Conservation (phyloP, 2,797 vertebrate genomes). For the Clangula hyemalis region DNA sequence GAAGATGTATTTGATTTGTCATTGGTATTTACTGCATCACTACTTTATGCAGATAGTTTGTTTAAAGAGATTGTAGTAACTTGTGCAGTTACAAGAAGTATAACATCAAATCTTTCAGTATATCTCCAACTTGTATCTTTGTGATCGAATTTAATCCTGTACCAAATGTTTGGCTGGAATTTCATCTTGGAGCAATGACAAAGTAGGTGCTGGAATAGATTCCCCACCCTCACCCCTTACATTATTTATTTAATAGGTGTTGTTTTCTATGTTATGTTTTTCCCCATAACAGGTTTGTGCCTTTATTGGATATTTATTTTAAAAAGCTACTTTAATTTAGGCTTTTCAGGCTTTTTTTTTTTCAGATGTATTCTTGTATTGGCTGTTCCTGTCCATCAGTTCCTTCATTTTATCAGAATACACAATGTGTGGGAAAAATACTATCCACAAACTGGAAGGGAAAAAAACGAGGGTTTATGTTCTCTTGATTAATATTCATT, state of each 20-base stretch:
- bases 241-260: constrained; percentile 61
- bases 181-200: constrained; percentile 13
- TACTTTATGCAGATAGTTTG: not conserved
- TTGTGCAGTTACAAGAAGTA: constrained; percentile 38
- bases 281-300: constrained; percentile 55
- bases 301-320: constrained; percentile 71
- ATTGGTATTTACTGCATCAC: constrained; percentile 5
- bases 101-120: not conserved
- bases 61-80: constrained; percentile 52
- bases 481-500: constrained; percentile 9
- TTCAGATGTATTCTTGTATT: constrained; percentile 37
- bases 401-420: constrained; percentile 39
- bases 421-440: not conserved
- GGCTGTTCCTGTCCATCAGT: constrained; percentile 31
- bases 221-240: not conserved
- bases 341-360: constrained; percentile 30
- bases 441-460: constrained; percentile 13
- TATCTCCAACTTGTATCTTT: not conserved
- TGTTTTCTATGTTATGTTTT: constrained; percentile 41
- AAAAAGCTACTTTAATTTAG: constrained; percentile 34
- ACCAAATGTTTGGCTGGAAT: constrained; percentile 43
- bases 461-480: not conserved
- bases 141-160: constrained; percentile 9
- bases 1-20: constrained; percentile 48
- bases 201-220: constrained; percentile 64